Conservation (phyloP, 1,140 invertebrate species). For the Pissodes strobi region DNA sequence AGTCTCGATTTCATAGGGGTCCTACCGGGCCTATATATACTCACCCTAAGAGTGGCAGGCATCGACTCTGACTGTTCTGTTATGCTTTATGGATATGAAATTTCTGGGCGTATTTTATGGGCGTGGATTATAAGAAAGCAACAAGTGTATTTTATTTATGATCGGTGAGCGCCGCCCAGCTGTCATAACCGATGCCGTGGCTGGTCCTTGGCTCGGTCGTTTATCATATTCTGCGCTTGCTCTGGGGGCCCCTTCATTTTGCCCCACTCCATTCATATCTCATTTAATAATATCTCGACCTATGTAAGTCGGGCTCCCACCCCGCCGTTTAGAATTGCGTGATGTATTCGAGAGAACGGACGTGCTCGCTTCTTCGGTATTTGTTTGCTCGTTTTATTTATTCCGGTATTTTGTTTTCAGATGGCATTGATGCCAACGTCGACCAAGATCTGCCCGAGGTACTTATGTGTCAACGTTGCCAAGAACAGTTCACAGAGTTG, state of each 20-base stretch:
- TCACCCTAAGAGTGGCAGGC: conserved; percentile 4
- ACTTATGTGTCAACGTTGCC: conserved; percentile 62
- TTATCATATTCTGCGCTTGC: conserved; percentile 53
- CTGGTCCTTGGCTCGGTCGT: conserved; percentile 46
- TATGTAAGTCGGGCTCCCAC: conserved; percentile 40
- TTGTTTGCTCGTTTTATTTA: conserved; percentile 13
- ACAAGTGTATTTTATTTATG: conserved; percentile 57
- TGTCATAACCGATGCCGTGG: conserved; percentile 54
- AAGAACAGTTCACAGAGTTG: conserved; percentile 63
- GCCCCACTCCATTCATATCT: conserved; percentile 54
- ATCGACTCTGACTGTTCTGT: conserved; percentile 8
- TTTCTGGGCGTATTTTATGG: conserved; percentile 49
- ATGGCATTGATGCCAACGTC: conserved; percentile 58
- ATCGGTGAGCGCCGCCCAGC: conserved; percentile 51
- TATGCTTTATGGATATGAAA: conserved; percentile 53
- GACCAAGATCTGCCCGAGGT: conserved; percentile 56
- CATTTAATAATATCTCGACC: conserved; percentile 54
- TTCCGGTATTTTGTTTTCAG: conserved; percentile 57
- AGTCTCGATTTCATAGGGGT: conserved; percentile 3
- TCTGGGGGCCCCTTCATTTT: conserved; percentile 46
- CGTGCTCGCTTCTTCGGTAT: conserved; percentile 19
- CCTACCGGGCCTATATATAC: no score
- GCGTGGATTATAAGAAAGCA: conserved; percentile 54
- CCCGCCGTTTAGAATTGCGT: conserved; percentile 22
- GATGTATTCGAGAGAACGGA: conserved; percentile 36